Evolutionary conservation across 2,888 invertebrate genomes (phyloP), one percentile per base, ranked within the genome.

Genomic region (Lochmaea crataegi): DNA sequence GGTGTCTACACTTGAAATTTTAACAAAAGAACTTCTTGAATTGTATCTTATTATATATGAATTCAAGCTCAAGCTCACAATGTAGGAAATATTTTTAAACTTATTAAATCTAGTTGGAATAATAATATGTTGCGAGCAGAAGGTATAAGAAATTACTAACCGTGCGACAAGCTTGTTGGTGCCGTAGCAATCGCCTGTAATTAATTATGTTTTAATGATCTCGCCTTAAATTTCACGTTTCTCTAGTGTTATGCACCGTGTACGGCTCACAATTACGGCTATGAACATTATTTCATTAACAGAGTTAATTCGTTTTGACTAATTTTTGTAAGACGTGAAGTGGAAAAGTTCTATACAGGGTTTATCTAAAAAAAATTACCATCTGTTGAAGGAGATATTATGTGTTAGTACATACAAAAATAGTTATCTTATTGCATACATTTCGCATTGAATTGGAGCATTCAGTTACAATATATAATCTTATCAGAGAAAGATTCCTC

Each of bases 131-230:
- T 77, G 65, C 22, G 63, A 72, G 77, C 78, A 77, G 73, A 76
- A 72, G 75, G 75, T 75, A 73, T 79, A 81, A 81, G 80, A 81
- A 81, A 80, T 76, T 80, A 81, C 81, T 80, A 81, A 78, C 82
- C 82, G 75, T 81, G 80, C 78, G 81, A 82, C 83, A 82, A 79
- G 80, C 77, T 78, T 79, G 75, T 72, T 74, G 81, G 82, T 81
- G 82, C 80, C 82, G 82, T 82, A 81, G 82, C 82, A 83, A 82
- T 83, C 82, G 80, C 80, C 78, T 79, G 79, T 82, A 83, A 83
- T 83, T 83, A 83, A 83, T 83, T 83, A 83, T 80, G 76, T 77
- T 81, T 82, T 83, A 83, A 83, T 83, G 82, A 82, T 81, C 80
- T 80, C 66, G 68, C 74, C 74, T 76, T 71, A 76, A 73, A 76